Evolutionary conservation across 2,113 vertebrate genomes (phyloP).

Genomic region (Xiphophorus couchianus): DNA sequence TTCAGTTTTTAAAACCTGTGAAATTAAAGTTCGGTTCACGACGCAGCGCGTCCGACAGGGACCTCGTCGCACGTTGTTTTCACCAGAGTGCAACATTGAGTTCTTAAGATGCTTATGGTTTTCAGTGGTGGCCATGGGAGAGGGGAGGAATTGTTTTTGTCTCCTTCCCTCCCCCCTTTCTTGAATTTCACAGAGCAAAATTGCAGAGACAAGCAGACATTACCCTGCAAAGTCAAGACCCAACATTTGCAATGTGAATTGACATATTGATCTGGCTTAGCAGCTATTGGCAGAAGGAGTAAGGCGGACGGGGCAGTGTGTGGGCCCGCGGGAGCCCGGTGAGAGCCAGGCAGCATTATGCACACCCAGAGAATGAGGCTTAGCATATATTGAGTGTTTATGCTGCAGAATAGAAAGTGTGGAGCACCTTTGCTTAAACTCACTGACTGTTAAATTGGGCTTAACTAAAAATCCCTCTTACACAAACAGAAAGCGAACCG

Average conservation of each 20-base stretch:
- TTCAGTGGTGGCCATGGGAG: slow-evolving; percentile 54
- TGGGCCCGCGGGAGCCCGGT: slow-evolving; percentile 59
- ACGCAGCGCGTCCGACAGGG: background rate
- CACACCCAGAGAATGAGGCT: slow-evolving; percentile 79
- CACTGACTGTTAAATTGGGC: slow-evolving; percentile 77
- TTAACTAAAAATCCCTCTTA: slow-evolving; percentile 77
- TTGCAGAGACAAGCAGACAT: slow-evolving; percentile 79
- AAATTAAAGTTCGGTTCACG: slow-evolving; percentile 10
- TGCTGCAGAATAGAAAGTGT: slow-evolving; percentile 79
- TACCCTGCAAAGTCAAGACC: slow-evolving; percentile 80
- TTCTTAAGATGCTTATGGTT: slow-evolving; percentile 39
- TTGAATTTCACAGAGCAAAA: slow-evolving; percentile 53
- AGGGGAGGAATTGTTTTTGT: slow-evolving; percentile 20
- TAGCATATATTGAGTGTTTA: slow-evolving; percentile 82
- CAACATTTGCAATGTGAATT: slow-evolving; percentile 79
- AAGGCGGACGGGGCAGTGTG: slow-evolving; percentile 69
- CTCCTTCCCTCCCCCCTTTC: slow-evolving; percentile 15
- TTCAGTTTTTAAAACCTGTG: slow-evolving; percentile 14
- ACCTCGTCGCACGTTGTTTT: slow-evolving; percentile 40
- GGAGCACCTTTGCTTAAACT: slow-evolving; percentile 79
- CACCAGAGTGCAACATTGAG: slow-evolving; percentile 36
- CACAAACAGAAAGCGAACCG: slow-evolving; percentile 68
- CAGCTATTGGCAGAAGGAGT: slow-evolving; percentile 77
- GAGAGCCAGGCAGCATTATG: slow-evolving; percentile 78
- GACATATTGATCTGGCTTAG: slow-evolving; percentile 78